phyloP scores from a whole-genome alignment of 2,888 invertebrate species.

The Protonemura montana region DNA sequence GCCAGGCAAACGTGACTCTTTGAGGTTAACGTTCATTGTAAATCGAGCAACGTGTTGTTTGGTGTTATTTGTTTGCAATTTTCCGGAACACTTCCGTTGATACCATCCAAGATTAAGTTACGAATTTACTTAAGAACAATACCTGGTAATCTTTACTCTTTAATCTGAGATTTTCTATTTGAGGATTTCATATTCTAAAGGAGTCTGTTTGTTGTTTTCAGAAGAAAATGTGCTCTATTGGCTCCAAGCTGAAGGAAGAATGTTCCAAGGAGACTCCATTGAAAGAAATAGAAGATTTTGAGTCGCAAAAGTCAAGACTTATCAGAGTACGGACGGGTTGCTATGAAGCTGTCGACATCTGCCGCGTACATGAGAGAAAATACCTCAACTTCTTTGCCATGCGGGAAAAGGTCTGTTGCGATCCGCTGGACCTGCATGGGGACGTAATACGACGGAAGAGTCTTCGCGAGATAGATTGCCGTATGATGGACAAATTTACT shows the following conservation, averaged over 20 bases:
- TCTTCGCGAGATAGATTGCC: slow-evolving; percentile 19
- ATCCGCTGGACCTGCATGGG: background rate
- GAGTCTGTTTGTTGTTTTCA: background rate
- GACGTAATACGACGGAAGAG: background rate
- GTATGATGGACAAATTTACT: background rate
- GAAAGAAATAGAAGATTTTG: background rate
- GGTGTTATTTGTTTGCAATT: no score
- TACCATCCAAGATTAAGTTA: no score
- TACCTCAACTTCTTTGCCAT: slow-evolving; percentile 22
- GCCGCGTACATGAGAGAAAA: background rate
- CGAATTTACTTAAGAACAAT: no score
- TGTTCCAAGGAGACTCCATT: slow-evolving; percentile 8
- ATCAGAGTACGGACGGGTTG: background rate
- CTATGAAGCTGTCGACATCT: background rate
- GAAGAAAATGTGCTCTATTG: slow-evolving; percentile 7
- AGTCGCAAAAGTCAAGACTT: background rate
- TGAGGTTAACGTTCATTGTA: no score
- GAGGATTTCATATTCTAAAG: no score
- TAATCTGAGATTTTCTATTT: no score
- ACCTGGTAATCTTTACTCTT: no score
- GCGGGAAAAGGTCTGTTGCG: slow-evolving; percentile 7
- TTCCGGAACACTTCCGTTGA: no score
- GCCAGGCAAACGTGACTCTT: no score
- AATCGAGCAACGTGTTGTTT: no score
- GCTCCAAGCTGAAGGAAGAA: background rate